A percentile compares a stretch with the other conserved stretches of the same genome.
Conservation (phyloP, 2,797 vertebrate species). For the Apogon hyalosoma region DNA sequence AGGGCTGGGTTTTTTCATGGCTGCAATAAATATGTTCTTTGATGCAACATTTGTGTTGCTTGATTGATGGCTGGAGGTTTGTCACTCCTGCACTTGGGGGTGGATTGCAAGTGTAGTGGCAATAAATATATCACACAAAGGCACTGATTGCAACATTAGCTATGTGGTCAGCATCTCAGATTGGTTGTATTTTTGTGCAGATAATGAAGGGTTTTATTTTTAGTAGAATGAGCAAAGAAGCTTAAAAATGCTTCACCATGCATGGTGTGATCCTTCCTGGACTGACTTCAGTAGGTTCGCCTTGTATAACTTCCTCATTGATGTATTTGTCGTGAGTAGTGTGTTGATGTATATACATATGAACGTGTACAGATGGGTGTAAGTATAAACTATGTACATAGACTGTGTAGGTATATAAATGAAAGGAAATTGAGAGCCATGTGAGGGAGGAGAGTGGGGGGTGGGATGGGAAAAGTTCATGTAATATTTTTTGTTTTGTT, state of each 20-base stretch:
- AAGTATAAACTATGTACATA: no score
- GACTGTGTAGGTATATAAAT: no score
- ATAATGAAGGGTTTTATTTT: neutral
- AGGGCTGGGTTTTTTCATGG: neutral
- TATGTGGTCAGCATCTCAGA: constrained; percentile 3
- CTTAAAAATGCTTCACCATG: neutral
- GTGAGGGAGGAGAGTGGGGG: no score
- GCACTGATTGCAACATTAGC: constrained; percentile 9
- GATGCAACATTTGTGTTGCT: constrained; percentile 4
- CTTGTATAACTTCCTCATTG: no score
- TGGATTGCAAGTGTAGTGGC: constrained; percentile 1
- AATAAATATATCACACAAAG: constrained; percentile 6
- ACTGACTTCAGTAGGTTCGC: no score
- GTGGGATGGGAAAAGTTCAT: no score
- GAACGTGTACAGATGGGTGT: no score
- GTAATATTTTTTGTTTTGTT: no score
- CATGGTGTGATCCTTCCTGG: no score
- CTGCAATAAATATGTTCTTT: neutral
- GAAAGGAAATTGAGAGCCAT: no score
- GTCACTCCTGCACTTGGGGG: neutral
- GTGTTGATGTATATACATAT: no score
- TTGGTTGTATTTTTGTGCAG: constrained; percentile 5
- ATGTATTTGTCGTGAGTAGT: no score
- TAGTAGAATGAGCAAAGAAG: neutral
- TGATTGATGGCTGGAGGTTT: constrained; percentile 9